These are phyloP conservation scores for Cephus rjabovi DNA, from an alignment of 2,888 invertebrate genomes.

Conservation along the genomic window DNA sequence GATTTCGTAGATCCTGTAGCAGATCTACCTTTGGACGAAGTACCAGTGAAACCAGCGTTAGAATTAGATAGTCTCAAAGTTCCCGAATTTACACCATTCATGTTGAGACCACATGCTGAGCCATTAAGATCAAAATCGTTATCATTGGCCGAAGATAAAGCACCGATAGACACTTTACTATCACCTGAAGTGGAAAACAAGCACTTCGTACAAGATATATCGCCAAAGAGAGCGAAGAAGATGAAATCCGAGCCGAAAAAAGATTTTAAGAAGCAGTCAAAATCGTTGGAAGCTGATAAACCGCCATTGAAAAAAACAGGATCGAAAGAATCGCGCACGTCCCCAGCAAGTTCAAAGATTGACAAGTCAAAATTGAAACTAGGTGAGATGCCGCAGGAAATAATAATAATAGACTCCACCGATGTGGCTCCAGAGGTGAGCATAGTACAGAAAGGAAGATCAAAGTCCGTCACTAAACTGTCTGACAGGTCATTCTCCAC, in stretches of 20 bases:
- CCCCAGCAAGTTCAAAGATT: conserved; percentile 55
- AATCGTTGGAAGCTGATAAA: conserved; percentile 62
- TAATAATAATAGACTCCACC: conserved; percentile 63
- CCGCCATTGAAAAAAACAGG: conserved; percentile 57
- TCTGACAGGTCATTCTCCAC: conserved; percentile 53
- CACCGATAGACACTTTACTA: conserved; percentile 60
- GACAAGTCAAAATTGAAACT: conserved; percentile 63
- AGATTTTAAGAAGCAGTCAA: conserved; percentile 63
- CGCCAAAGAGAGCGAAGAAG: conserved; percentile 56
- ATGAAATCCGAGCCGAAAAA: conserved; percentile 57
- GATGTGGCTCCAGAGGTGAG: conserved; percentile 60
- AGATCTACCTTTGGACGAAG: conserved; percentile 61
- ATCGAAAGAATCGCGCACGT: conserved; percentile 55
- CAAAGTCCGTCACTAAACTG: conserved; percentile 59
- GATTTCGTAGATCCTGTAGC: conserved; percentile 65
- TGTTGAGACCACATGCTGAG: conserved; percentile 60
- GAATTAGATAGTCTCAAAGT: conserved; percentile 63
- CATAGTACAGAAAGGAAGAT: conserved; percentile 63
- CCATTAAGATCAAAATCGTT: conserved; percentile 61
- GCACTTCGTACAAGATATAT: conserved; percentile 58
- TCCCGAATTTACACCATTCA: conserved; percentile 61
- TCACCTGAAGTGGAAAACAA: conserved; percentile 63
- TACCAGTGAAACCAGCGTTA: conserved; percentile 59
- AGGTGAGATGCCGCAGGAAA: conserved; percentile 64
- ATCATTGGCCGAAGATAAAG: conserved; percentile 63